Percentiles rank a stretch among this genome's conserved stretches.
These are phyloP conservation scores for Triops longicaudatus DNA, from an alignment of 1,140 invertebrate genomes.

Conservation along the genomic window DNA sequence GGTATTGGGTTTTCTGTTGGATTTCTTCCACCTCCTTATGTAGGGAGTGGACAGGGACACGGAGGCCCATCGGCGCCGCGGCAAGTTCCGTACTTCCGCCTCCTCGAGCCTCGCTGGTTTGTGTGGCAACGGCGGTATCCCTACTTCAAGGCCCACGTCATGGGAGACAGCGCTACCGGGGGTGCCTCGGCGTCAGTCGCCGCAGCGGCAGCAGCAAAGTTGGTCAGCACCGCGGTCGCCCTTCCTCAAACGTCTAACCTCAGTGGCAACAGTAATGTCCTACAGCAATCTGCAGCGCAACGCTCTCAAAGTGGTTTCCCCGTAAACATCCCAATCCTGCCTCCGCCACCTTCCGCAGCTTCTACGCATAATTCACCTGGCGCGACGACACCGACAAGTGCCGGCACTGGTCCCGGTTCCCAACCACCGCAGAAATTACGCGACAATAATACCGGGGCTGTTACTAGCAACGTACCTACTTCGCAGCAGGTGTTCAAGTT, in stretches of 20 bases:
- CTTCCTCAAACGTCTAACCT: neutral
- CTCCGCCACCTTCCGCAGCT: neutral
- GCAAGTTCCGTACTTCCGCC: neutral
- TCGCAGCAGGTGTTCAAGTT: neutral
- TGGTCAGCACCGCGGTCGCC: conserved; percentile 6
- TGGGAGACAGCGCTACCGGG: neutral
- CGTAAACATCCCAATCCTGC: neutral
- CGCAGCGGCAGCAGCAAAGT: conserved; percentile 8
- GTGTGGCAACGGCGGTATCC: neutral
- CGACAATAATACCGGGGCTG: neutral
- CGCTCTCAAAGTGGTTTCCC: neutral
- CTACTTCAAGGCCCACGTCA: neutral
- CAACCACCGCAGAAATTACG: neutral
- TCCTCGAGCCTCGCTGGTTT: neutral
- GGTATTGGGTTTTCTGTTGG: neutral
- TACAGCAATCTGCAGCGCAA: neutral
- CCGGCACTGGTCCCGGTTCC: neutral
- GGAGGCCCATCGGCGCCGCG: neutral
- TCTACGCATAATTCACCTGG: neutral
- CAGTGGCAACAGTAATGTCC: neutral
- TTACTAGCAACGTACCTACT: neutral
- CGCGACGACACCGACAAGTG: neutral
- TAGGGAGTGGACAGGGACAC: conserved; percentile 10
- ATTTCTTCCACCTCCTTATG: conserved; percentile 1
- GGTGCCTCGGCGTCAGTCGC: neutral